Evolutionary conservation across 2,888 invertebrate genomes (phyloP), one percentile per base, ranked within the genome.

Genomic region (Lepidochitona cinerea): DNA sequence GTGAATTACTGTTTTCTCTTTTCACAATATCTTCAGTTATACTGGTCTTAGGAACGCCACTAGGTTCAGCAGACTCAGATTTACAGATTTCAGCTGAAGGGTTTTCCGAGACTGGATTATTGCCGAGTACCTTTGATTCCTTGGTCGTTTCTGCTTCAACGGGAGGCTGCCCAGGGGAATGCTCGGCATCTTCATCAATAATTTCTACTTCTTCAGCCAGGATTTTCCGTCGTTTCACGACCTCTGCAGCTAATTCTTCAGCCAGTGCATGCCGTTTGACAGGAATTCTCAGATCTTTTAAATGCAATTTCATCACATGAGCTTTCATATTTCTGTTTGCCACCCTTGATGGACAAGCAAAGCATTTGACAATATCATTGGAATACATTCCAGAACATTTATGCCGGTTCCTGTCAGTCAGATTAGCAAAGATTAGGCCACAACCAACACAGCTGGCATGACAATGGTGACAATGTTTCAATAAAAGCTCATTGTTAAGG

Each of bases 361-460:
- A 23, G 26, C 66, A 66, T 1, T 23, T 1, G 29, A 59, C 14
- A 59, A 59, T 59, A 23, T 59, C 29, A 59, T 29, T 29, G 59
- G 70, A 76, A 74, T 84, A 85, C 33, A 81, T 82, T 35, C 81
- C 82, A 23, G 79, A 74, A 73, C 87, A 87, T 4, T 79, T 82
- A 73, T 87, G 87, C 32, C 79, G 82, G 14, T 68, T 70, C 0
- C 86, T 76, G 35, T 85, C 81, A 37, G 79, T 79, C 37, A 80
- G 79, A 53, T 83, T 82, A 2, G 84, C 81, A 9, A 87, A 86
- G 12, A 87, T 86, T 85, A 87, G 85, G 12, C 87, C 87, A 79
- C 87, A 87, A 33, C 83, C 83, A 75, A 80, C 84, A 70, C 87
- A 87, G 0, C 85, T 86, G 18, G 85, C 84, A 78, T 87, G 87